These are phyloP conservation scores for Saguinus imperator DNA, from an alignment of 2,113 vertebrate genomes.

Conservation along the genomic window DNA sequence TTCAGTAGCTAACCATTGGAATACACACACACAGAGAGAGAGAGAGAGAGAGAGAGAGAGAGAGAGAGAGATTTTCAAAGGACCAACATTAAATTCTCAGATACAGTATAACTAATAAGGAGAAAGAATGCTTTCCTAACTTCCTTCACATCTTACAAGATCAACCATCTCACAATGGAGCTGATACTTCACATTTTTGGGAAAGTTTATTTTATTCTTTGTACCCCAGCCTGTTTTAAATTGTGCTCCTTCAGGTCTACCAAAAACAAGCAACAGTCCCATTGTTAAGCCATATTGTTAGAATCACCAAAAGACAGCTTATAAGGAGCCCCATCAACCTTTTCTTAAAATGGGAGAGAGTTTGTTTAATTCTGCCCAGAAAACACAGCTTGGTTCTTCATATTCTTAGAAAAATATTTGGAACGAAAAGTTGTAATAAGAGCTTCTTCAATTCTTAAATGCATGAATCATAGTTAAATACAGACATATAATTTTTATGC, in stretches of 20 bases:
- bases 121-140: background rate
- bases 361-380: background rate
- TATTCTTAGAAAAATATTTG: constrained; percentile 7
- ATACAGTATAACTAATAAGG: background rate
- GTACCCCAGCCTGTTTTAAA: background rate
- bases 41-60: too few species aligned
- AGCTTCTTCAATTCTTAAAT: background rate
- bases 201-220: constrained; percentile 28
- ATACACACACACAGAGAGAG: background rate
- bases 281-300: background rate
- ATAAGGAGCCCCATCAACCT: background rate
- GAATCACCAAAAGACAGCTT: constrained; percentile 11
- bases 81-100: background rate
- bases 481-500: background rate
- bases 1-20: background rate
- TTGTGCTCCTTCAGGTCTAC: background rate
- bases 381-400: constrained; percentile 28
- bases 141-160: background rate
- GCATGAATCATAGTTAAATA: background rate
- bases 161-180: constrained; percentile 22
- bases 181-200: background rate
- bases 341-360: background rate
- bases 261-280: background rate
- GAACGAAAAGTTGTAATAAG: background rate
- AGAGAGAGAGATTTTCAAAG: background rate